phyloP scores from a whole-genome alignment of 1,140 invertebrate species.

The Cyphomyrmex costatus region DNA sequence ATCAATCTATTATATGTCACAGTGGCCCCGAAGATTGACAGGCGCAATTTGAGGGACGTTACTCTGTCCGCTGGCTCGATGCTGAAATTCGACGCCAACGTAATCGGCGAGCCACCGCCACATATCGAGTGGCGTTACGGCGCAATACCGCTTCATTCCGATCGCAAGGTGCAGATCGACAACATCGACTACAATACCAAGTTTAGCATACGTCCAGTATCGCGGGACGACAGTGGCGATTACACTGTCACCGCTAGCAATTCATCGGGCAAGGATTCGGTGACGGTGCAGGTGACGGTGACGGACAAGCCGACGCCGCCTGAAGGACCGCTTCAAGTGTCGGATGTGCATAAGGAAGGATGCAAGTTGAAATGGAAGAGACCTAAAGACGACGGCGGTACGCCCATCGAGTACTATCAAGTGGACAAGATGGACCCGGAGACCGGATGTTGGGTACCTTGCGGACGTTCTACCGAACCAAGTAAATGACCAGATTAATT shows the following conservation, averaged over 20 bases:
- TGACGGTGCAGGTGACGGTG: slow-evolving; percentile 96
- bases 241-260: slow-evolving; percentile 96
- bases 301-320: slow-evolving; percentile 96
- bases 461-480: slow-evolving; percentile 93
- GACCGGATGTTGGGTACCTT: slow-evolving; percentile 98
- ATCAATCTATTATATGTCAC: slow-evolving; percentile 68
- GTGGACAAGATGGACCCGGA: slow-evolving; percentile 97
- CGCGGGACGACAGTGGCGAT: slow-evolving; percentile 94
- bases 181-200: slow-evolving; percentile 96
- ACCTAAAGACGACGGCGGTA: slow-evolving; percentile 95
- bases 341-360: slow-evolving; percentile 96
- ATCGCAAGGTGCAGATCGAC: slow-evolving; percentile 92
- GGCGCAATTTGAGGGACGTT: slow-evolving; percentile 95
- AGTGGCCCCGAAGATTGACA: slow-evolving; percentile 98
- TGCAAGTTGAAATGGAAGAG: slow-evolving; percentile 98
- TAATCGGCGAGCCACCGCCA: slow-evolving; percentile 97
- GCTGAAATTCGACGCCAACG: slow-evolving; percentile 96
- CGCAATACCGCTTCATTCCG: slow-evolving; percentile 87
- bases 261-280: slow-evolving; percentile 94
- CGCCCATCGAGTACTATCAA: slow-evolving; percentile 96
- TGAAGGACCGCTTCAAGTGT: slow-evolving; percentile 95
- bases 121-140: slow-evolving; percentile 95
- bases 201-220: slow-evolving; percentile 93
- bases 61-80: slow-evolving; percentile 96
- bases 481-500: slow-evolving; percentile 83